A percentile compares a stretch with the other conserved stretches of the same genome.
These are phyloP conservation scores for Atrichornis clamosus DNA, from an alignment of 2,113 vertebrate genomes.

Conservation along the genomic window DNA sequence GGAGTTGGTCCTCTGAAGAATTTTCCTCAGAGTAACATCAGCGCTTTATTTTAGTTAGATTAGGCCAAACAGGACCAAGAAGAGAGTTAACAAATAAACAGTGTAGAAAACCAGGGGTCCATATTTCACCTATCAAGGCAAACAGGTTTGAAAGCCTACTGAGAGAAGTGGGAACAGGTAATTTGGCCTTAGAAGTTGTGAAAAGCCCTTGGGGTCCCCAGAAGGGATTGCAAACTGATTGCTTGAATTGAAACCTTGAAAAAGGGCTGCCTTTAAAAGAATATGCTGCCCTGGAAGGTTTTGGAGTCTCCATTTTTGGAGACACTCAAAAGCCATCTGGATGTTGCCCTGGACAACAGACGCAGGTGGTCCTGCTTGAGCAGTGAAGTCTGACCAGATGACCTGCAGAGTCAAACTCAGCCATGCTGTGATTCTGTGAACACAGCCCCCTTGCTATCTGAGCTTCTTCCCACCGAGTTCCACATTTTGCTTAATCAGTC, in stretches of 20 bases:
- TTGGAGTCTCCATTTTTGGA: neutral
- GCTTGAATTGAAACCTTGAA: neutral
- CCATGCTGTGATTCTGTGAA: neutral
- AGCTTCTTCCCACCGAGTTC: neutral
- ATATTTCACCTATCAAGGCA: neutral
- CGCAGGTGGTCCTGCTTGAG: neutral
- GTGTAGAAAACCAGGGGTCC: neutral
- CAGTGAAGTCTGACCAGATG: neutral
- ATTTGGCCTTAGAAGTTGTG: neutral
- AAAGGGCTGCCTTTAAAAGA: neutral
- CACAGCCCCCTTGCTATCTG: accelerated
- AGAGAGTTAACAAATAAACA: neutral
- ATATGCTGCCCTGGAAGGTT: neutral
- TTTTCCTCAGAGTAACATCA: neutral
- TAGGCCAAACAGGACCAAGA: neutral
- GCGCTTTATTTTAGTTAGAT: neutral
- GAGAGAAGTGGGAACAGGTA: neutral
- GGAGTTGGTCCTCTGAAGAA: neutral
- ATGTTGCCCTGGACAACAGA: neutral
- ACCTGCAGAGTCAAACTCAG: neutral
- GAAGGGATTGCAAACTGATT: neutral
- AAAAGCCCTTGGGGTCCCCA: neutral
- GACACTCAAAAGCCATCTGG: neutral
- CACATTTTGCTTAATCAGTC: neutral
- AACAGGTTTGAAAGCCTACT: neutral